These are phyloP conservation scores for Xyrichtys novacula DNA, from an alignment of 2,797 vertebrate genomes.

Conservation along the genomic window DNA sequence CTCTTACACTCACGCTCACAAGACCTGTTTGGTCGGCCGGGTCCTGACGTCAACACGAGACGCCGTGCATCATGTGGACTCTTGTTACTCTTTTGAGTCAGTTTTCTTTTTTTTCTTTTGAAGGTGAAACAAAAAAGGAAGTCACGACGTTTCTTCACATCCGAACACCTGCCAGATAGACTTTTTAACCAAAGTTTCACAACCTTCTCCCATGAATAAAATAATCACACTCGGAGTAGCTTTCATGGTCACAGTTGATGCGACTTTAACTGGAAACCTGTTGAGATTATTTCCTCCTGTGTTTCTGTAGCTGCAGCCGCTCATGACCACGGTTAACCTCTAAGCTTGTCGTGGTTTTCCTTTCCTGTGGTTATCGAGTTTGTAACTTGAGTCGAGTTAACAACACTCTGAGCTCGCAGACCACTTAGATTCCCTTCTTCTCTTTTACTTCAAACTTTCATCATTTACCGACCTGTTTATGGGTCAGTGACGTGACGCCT, in stretches of 20 bases:
- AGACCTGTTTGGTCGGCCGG: conserved; percentile 69
- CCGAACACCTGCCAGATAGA: too few species aligned
- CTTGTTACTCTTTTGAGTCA: conserved; percentile 44
- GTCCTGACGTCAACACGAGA: conserved; percentile 54
- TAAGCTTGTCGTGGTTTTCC: background rate
- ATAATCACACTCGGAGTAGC: too few species aligned
- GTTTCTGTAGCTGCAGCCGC: background rate
- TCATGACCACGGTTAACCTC: background rate
- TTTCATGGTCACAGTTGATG: too few species aligned
- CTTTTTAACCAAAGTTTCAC: too few species aligned
- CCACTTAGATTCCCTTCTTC: background rate
- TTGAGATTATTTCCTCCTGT: too few species aligned
- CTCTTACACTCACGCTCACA: conserved; percentile 41
- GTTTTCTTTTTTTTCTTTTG: conserved; percentile 19
- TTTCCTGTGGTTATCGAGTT: background rate
- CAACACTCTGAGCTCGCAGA: background rate
- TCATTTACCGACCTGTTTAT: too few species aligned
- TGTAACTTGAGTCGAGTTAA: background rate
- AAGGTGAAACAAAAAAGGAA: conserved; percentile 3
- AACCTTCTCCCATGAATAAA: too few species aligned
- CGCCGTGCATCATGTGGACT: conserved; percentile 53
- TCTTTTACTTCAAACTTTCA: too few species aligned
- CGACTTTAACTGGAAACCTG: too few species aligned
- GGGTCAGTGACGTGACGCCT: too few species aligned
- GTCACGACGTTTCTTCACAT: background rate